Conservation (phyloP, 1,140 invertebrate species). For the Phocides pigmalion region DNA sequence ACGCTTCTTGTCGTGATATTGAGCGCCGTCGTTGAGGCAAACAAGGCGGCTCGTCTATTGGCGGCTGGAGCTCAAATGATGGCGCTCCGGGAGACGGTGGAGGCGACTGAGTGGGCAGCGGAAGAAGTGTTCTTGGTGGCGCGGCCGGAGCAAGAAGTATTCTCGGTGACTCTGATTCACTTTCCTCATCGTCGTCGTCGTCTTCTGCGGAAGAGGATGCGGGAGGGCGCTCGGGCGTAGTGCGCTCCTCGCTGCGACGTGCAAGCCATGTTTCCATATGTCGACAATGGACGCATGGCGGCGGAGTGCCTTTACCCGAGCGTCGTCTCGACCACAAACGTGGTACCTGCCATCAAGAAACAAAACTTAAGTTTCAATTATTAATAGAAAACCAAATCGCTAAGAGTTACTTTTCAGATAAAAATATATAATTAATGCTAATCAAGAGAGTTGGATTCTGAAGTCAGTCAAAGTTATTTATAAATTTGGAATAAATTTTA, state of each 20-base stretch:
- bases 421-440: constrained; percentile 24
- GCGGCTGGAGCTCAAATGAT: constrained; percentile 82
- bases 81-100: constrained; percentile 82
- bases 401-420: neutral
- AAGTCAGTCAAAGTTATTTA: constrained; percentile 8
- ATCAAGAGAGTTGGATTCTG: constrained; percentile 13
- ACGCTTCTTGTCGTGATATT: constrained; percentile 91
- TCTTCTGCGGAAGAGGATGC: constrained; percentile 83
- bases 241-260: constrained; percentile 81
- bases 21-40: constrained; percentile 84
- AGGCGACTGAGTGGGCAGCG: constrained; percentile 79
- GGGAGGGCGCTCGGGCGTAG: constrained; percentile 74
- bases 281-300: constrained; percentile 87
- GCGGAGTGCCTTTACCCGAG: constrained; percentile 85
- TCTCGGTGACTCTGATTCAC: constrained; percentile 73
- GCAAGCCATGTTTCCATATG: constrained; percentile 86
- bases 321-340: constrained; percentile 86
- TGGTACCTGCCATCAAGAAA: constrained; percentile 80
- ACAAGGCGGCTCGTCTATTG: constrained; percentile 73
- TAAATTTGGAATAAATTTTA: constrained; percentile 9
- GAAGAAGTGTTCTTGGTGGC: constrained; percentile 68
- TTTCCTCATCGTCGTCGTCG: constrained; percentile 84
- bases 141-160: constrained; percentile 90
- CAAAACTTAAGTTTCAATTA: neutral
- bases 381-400: neutral